Evolutionary conservation across 1,140 invertebrate genomes (phyloP).

Genomic region (Lysiphlebus fabarum): DNA sequence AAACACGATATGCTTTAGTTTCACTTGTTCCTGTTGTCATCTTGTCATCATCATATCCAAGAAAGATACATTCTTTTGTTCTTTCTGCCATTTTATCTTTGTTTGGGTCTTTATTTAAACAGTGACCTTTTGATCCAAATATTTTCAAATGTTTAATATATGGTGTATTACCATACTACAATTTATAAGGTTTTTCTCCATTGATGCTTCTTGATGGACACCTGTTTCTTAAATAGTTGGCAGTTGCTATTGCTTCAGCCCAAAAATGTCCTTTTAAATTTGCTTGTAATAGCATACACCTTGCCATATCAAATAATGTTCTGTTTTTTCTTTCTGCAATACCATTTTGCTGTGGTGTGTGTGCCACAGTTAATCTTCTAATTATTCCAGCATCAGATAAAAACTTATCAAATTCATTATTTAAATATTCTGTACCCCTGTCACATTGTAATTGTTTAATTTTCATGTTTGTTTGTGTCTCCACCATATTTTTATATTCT

Average conservation of each 20-base stretch:
- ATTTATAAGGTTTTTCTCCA: conserved; percentile 1
- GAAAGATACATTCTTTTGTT: neutral
- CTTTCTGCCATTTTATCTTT: conserved; percentile 3
- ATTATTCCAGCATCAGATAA: conserved; percentile 39
- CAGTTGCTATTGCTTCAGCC: conserved; percentile 4
- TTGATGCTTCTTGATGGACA: neutral
- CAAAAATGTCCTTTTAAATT: neutral
- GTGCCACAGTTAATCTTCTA: conserved; percentile 36
- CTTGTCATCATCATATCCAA: neutral
- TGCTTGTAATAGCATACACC: neutral
- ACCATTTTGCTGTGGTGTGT: conserved; percentile 47
- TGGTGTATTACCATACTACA: neutral
- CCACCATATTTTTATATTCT: conserved; percentile 36
- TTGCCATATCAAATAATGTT: conserved; percentile 39
- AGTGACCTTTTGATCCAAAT: neutral
- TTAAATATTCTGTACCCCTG: conserved; percentile 42
- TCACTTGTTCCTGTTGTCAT: too few relatives aligned
- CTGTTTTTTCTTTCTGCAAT: conserved; percentile 40
- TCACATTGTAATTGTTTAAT: conserved; percentile 39
- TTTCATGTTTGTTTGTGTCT: conserved; percentile 38
- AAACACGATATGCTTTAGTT: conserved; percentile 16
- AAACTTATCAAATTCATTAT: conserved; percentile 32
- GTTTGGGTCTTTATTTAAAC: conserved; percentile 6
- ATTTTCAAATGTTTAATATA: neutral
- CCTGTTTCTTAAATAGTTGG: conserved; percentile 8